A percentile compares a stretch with the other conserved stretches of the same genome.
phyloP scores from a whole-genome alignment of 2,797 vertebrate genomes.

The Rhinoraja longicauda region DNA sequence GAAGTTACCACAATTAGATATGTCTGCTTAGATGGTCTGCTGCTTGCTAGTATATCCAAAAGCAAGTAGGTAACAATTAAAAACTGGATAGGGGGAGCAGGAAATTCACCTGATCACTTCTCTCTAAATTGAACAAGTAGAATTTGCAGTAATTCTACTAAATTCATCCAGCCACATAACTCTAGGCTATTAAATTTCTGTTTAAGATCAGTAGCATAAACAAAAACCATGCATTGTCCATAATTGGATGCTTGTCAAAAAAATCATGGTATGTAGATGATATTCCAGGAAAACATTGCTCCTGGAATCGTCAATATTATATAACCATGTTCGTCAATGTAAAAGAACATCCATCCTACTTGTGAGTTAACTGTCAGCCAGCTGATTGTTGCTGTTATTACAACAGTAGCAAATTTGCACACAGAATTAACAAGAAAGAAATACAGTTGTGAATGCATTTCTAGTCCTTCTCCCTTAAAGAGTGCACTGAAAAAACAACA shows the following conservation, averaged over 20 bases:
- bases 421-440: neutral
- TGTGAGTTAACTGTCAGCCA: neutral
- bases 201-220: neutral
- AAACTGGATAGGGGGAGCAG: neutral
- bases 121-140: neutral
- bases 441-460: neutral
- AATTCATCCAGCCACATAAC: neutral
- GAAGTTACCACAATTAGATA: too few relatives aligned
- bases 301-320: neutral
- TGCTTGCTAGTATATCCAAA: too few relatives aligned
- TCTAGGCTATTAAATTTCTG: neutral
- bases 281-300: neutral
- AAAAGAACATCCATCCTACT: neutral
- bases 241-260: slow-evolving; percentile 21
- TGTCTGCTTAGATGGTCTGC: too few relatives aligned
- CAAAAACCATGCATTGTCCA: neutral
- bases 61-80: neutral
- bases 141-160: neutral
- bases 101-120: neutral
- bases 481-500: neutral
- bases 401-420: neutral
- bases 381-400: neutral
- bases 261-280: neutral
- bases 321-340: neutral
- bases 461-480: neutral